Conservation (phyloP, 1,140 invertebrate genomes). For the Drosophila orosa region DNA sequence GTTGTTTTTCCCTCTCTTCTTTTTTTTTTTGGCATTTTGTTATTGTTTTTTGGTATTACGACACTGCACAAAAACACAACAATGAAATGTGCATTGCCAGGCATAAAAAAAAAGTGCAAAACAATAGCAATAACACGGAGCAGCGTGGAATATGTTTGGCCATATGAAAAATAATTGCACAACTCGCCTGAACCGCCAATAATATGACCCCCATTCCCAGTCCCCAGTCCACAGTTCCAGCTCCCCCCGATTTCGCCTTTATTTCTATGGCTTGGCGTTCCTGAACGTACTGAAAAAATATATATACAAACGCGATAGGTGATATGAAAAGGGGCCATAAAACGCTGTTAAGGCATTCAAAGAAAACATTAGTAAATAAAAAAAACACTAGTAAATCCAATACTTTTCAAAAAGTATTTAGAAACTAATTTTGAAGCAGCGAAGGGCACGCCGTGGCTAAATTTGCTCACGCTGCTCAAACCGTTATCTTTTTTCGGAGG, state of each 20-base stretch:
- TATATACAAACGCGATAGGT: not conserved
- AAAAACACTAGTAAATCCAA: not conserved
- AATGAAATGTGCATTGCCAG: conserved; percentile 64
- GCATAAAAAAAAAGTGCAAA: conserved; percentile 44
- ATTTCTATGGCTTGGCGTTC: conserved; percentile 20
- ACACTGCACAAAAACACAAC: conserved; percentile 37
- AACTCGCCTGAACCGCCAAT: conserved; percentile 60
- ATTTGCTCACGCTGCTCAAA: no score
- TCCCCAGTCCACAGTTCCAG: not conserved
- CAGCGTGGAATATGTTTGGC: conserved; percentile 41
- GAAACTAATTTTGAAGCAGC: not conserved
- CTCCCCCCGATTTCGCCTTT: not conserved
- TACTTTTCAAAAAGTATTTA: not conserved
- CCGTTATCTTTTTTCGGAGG: no score
- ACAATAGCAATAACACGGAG: conserved; percentile 51
- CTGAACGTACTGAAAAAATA: conserved; percentile 14
- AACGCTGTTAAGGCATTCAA: not conserved
- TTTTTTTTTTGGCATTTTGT: conserved; percentile 23
- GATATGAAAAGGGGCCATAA: not conserved
- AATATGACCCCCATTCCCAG: conserved; percentile 10
- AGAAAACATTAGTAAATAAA: not conserved
- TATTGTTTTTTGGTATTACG: conserved; percentile 40
- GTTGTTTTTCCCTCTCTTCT: not conserved
- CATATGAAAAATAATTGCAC: conserved; percentile 75
- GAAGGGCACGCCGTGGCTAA: no score